Base-by-base conservation (phyloP, 1,140 invertebrate species). In the Drosophila seguyi region DNA sequence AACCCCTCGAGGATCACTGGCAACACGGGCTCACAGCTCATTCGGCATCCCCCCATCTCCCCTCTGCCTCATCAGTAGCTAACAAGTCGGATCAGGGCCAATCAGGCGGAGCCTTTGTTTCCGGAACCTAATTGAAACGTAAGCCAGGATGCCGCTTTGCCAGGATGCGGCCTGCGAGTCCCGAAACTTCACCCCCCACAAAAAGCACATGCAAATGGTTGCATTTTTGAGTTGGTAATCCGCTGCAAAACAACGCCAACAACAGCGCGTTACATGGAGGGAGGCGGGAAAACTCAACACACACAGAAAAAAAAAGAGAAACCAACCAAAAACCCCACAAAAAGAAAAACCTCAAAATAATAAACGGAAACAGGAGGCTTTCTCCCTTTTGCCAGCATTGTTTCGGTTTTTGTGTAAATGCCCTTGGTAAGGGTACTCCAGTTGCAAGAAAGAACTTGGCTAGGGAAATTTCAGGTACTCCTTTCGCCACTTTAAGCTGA, bases 171-270 rank as follows among this genome's bases (percentile, higher is more conserved):
- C 22, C 1, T 31, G 29, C 31, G 16, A 61, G 25, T 61, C 67
- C 67, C 36, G 57, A 79, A 79, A 76, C 71, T 80, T 55, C 20
- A 45, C 29, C 38, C 38, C 13, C 1, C 25, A 56, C 52, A 58
- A 69, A 65, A 47, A 80, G 44, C 62, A 34, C 66, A 53, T 52
- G 31, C 66, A 52, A 68, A 57, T 68, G 57, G 59, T 53, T 60
- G 74, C 74, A 63, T 72, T 82, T 75, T 73, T 67, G 66, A 86
- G 83, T 80, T 83, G 59, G 80, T 87, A 88, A 88, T 83, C 83
- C 84, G 59, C 79, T 67, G 47, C 47, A 68, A 73, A 60, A 57
- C 38, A 61, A 79, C 58, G 60, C 27, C 56, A 58, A 42, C 18
- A 47, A 57, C 42, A n/a, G 60, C 20, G n/a, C 25, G 42, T 20